Evolutionary conservation across 2,888 invertebrate species (phyloP).

Genomic region (Pollenia labialis): DNA sequence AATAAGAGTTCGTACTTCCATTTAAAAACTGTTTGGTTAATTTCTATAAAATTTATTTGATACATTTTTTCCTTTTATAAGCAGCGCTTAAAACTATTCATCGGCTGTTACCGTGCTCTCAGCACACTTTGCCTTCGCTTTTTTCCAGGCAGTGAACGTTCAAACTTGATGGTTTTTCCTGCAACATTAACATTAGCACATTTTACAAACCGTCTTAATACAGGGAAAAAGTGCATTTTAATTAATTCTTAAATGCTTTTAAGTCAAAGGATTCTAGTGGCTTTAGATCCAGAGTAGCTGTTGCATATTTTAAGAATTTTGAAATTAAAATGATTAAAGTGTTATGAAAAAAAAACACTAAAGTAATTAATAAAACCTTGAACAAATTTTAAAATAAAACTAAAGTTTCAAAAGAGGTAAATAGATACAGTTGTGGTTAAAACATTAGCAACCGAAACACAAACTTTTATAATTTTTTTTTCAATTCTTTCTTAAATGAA

Average conservation of each 20-base stretch:
- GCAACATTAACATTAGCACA: background rate
- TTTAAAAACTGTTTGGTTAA: no score
- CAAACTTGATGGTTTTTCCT: slow-evolving; percentile 35
- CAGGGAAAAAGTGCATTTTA: slow-evolving; percentile 12
- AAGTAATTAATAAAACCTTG: background rate
- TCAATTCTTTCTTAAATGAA: no score
- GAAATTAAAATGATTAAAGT: slow-evolving; percentile 4
- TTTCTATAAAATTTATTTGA: no score
- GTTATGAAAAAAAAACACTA: background rate
- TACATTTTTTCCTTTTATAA: no score
- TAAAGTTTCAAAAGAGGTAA: no score
- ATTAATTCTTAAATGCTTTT: slow-evolving; percentile 59
- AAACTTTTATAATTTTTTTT: no score
- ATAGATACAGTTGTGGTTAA: no score
- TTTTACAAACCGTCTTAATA: background rate
- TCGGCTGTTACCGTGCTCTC: background rate
- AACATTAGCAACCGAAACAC: no score
- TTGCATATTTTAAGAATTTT: slow-evolving; percentile 38
- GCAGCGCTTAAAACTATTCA: background rate
- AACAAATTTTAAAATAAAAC: background rate
- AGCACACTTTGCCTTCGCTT: background rate
- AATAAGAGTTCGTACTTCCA: no score
- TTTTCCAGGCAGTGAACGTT: slow-evolving; percentile 11
- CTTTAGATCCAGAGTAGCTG: background rate
- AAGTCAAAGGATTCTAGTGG: slow-evolving; percentile 23